Evolutionary conservation across 2,888 invertebrate species (phyloP).

Genomic region (Aleiodes alternator): DNA sequence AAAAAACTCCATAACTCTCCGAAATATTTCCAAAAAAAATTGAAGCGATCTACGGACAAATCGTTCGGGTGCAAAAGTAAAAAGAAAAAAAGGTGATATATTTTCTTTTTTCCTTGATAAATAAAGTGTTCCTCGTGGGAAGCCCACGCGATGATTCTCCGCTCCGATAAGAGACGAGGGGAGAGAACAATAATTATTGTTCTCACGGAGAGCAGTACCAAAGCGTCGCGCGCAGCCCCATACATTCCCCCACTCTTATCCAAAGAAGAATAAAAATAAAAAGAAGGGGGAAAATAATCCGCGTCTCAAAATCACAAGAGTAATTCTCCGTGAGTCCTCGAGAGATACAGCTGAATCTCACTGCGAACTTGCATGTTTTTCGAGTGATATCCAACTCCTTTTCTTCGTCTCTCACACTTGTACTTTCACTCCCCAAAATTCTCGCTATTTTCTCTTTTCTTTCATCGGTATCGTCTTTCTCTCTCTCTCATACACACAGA

Average conservation of each 20-base stretch:
- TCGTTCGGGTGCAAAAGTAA: too few species aligned
- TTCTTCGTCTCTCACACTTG: constrained; percentile 29
- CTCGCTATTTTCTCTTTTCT: constrained; percentile 8
- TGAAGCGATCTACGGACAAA: too few species aligned
- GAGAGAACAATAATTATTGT: constrained; percentile 57
- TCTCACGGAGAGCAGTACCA: constrained; percentile 48
- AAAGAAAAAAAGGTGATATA: too few species aligned
- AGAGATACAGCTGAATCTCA: constrained; percentile 30
- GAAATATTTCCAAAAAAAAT: too few species aligned
- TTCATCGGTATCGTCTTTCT: constrained; percentile 27
- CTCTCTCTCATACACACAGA: neutral
- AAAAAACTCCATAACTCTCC: too few species aligned
- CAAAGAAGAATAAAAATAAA: constrained; percentile 45
- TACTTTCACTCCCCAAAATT: constrained; percentile 47
- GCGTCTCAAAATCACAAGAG: constrained; percentile 42
- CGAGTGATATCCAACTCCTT: constrained; percentile 38
- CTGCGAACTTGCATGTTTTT: constrained; percentile 26
- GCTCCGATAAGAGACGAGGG: constrained; percentile 47
- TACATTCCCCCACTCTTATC: neutral
- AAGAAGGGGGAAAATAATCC: constrained; percentile 10
- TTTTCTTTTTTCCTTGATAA: constrained; percentile 44
- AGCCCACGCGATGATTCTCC: constrained; percentile 45
- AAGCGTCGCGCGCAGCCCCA: constrained; percentile 27
- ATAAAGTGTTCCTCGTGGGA: constrained; percentile 21
- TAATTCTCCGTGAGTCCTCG: constrained; percentile 39